Evolutionary conservation across 2,888 invertebrate species (phyloP).

Genomic region (Litoditis marina): DNA sequence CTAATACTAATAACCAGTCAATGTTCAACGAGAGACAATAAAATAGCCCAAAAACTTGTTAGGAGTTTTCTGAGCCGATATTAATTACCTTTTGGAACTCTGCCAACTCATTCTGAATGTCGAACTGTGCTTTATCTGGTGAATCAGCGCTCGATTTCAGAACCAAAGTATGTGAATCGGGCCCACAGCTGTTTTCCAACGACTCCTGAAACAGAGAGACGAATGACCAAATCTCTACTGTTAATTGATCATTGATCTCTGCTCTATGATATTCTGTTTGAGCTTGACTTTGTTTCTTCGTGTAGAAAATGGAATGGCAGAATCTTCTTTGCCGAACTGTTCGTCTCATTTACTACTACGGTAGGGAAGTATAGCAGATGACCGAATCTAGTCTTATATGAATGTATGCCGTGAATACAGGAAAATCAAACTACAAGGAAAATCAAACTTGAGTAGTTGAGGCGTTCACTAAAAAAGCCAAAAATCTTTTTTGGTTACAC

Average conservation of each 20-base stretch:
- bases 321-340: not conserved
- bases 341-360: not conserved
- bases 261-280: too few relatives aligned
- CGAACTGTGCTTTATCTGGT: slow-evolving; percentile 42
- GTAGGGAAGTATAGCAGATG: too few relatives aligned
- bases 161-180: slow-evolving; percentile 34
- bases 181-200: slow-evolving; percentile 44
- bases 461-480: not conserved
- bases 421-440: too few relatives aligned
- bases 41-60: not conserved
- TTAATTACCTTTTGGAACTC: slow-evolving; percentile 46
- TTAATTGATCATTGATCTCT: too few relatives aligned
- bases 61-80: too few relatives aligned
- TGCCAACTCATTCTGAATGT: slow-evolving; percentile 54
- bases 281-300: too few relatives aligned
- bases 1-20: not conserved
- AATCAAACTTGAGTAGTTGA: too few relatives aligned
- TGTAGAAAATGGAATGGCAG: too few relatives aligned
- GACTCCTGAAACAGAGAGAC: slow-evolving; percentile 50
- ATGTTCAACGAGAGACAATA: not conserved
- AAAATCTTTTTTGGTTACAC: not conserved
- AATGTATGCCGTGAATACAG: too few relatives aligned
- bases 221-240: too few relatives aligned
- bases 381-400: too few relatives aligned
- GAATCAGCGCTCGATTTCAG: slow-evolving; percentile 27